Percentiles rank a stretch among this genome's conserved stretches.
phyloP scores from a whole-genome alignment of 1,140 invertebrate genomes.

The Sitobion miscanthi region DNA sequence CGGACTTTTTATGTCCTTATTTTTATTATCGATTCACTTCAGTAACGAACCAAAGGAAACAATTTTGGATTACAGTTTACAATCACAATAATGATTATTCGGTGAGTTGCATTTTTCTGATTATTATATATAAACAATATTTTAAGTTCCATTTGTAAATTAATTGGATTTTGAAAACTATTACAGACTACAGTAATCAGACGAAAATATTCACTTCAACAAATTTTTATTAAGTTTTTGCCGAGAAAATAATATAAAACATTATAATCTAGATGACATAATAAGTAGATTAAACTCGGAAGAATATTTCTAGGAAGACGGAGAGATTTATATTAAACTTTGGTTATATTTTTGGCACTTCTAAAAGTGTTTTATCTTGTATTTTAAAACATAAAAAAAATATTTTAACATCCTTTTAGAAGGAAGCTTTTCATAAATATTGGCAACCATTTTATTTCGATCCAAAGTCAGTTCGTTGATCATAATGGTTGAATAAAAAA shows the following conservation, averaged over 20 bases:
- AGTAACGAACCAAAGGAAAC: neutral
- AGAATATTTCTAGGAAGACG: neutral
- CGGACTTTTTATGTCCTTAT: neutral
- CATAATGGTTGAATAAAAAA: neutral
- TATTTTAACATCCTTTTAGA: neutral
- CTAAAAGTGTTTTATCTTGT: constrained; percentile 4
- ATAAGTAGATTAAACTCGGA: neutral
- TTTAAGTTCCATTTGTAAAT: neutral
- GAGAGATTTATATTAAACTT: neutral
- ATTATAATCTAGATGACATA: neutral
- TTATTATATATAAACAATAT: neutral
- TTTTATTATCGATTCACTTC: neutral
- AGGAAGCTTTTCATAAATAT: neutral
- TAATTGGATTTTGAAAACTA: neutral
- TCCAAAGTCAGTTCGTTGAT: neutral
- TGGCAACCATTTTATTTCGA: constrained; percentile 1
- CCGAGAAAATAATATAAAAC: neutral
- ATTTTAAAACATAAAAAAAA: neutral
- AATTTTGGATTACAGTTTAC: neutral
- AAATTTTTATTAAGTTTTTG: neutral
- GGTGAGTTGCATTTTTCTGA: neutral
- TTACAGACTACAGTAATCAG: neutral
- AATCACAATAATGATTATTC: neutral
- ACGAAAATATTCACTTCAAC: neutral
- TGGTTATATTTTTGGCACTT: neutral